Evolutionary conservation across 1,140 invertebrate species (phyloP).

Genomic region (Danaus melanippus): DNA sequence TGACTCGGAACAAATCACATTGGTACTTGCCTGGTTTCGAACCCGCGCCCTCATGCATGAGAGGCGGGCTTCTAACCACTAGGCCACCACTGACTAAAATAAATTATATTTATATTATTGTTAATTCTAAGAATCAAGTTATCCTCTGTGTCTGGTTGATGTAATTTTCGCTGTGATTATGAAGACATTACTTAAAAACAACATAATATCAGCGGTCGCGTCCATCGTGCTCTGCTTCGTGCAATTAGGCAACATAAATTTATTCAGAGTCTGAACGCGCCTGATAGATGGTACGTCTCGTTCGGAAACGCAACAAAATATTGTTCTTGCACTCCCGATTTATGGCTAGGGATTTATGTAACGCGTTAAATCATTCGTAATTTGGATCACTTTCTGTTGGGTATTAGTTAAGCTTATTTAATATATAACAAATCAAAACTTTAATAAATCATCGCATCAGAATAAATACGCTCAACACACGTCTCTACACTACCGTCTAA

Average conservation of each 20-base stretch:
- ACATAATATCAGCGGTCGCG: constrained; percentile 25
- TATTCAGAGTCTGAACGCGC: constrained; percentile 40
- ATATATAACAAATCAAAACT: no score
- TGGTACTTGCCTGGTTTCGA: no score
- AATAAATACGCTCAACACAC: no score
- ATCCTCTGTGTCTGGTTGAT: neutral
- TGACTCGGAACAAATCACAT: no score
- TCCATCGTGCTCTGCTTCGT: constrained; percentile 28
- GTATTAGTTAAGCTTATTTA: no score
- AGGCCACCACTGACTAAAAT: no score
- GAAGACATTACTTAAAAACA: constrained; percentile 32
- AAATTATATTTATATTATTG: no score
- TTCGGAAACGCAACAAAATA: constrained; percentile 43
- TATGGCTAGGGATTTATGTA: constrained; percentile 36
- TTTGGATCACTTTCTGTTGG: constrained; percentile 11
- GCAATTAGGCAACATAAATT: constrained; percentile 62
- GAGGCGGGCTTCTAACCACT: no score
- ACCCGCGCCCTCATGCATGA: no score
- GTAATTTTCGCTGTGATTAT: constrained; percentile 24
- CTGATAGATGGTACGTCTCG: constrained; percentile 50
- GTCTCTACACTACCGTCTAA: constrained; percentile 37
- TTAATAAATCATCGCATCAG: no score
- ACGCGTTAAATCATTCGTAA: constrained; percentile 28
- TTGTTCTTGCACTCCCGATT: constrained; percentile 49
- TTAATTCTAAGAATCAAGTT: no score